A percentile compares a stretch with the other conserved stretches of the same genome.
Conservation (phyloP, 2,113 vertebrate genomes). For the crab-eating macaque (Macaca fascicularis) region DNA sequence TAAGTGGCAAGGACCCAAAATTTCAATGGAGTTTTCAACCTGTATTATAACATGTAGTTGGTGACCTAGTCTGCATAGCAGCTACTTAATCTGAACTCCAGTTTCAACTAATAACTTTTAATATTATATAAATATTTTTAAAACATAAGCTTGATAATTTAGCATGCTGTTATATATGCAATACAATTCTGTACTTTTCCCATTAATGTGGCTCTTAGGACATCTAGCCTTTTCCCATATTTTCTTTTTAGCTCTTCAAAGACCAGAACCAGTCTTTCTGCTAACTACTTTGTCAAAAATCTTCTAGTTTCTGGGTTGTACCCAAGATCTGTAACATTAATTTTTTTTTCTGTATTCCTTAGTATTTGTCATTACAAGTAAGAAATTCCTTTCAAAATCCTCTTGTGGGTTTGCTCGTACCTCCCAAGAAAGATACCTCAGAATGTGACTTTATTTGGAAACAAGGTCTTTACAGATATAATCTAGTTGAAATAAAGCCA, state of each 20-base stretch:
- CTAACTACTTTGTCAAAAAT: neutral
- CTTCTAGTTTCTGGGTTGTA: neutral
- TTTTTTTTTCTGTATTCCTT: neutral
- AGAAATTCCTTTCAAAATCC: neutral
- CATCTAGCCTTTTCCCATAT: neutral
- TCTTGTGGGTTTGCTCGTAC: neutral
- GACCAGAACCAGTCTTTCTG: neutral
- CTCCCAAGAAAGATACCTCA: neutral
- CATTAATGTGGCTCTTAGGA: neutral
- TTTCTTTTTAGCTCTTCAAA: neutral
- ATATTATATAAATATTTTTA: neutral
- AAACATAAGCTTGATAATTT: neutral
- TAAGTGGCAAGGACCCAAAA: neutral
- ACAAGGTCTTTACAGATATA: neutral
- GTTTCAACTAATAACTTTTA: constrained; percentile 1
- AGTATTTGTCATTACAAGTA: neutral
- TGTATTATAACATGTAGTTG: neutral
- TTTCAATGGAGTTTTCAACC: neutral
- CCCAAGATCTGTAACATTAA: neutral
- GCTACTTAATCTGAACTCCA: neutral
- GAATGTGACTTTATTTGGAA: neutral
- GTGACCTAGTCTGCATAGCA: neutral
- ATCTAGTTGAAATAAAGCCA: neutral
- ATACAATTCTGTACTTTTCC: neutral
- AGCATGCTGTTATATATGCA: neutral